phyloP scores from a whole-genome alignment of 2,797 vertebrate species.

The Crypturellus tataupa region DNA sequence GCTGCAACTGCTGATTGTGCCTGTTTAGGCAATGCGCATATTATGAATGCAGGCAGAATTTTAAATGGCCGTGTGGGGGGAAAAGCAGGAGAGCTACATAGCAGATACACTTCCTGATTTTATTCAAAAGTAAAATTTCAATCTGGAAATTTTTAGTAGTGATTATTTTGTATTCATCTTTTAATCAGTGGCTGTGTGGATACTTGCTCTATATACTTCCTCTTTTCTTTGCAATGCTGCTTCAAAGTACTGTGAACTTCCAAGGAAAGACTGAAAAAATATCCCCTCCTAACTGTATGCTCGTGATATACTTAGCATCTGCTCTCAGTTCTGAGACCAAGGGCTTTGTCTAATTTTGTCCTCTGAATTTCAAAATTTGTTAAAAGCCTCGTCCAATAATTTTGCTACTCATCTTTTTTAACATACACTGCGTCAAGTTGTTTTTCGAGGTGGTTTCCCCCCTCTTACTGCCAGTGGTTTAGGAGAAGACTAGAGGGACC shows the following conservation, averaged over 20 bases:
- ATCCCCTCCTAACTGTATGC: not conserved
- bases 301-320: not conserved
- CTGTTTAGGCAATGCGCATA: not conserved
- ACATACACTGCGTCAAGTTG: not conserved
- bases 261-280: not conserved
- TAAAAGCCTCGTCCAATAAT: not conserved
- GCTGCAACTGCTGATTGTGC: not conserved
- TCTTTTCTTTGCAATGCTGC: not conserved
- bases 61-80: not conserved
- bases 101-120: not conserved
- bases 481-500: not conserved
- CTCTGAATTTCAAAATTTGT: not conserved
- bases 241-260: not conserved
- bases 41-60: not conserved
- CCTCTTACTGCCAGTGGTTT: not conserved
- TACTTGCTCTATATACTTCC: accelerated
- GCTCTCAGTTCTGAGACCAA: not conserved
- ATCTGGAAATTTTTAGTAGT: not conserved
- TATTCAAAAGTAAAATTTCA: no score
- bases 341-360: not conserved
- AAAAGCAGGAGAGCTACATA: not conserved
- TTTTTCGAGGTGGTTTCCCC: not conserved
- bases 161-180: not conserved
- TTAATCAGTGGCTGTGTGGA: not conserved
- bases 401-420: not conserved